Evolutionary conservation across 2,797 vertebrate species (phyloP).

Genomic region (Anas bernieri): DNA sequence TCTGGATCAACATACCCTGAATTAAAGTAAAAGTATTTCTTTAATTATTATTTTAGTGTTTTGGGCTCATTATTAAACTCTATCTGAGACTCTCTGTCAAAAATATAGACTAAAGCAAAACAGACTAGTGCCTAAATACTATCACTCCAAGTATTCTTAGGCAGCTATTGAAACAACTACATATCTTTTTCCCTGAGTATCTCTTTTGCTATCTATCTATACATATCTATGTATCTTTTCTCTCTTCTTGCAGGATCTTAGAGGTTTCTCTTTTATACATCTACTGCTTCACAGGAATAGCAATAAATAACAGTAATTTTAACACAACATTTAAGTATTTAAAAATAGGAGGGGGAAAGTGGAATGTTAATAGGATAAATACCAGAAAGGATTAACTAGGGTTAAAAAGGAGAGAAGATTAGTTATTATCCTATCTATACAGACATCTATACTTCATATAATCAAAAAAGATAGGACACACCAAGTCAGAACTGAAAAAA

Average conservation of each 20-base stretch:
- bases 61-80: background rate
- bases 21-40: background rate
- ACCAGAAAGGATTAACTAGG: constrained; percentile 60
- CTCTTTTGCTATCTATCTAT: no score
- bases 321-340: constrained; percentile 46
- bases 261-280: background rate
- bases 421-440: constrained; percentile 64
- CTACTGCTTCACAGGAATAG: constrained; percentile 1
- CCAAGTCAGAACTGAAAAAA: constrained; percentile 4
- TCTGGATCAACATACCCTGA: background rate
- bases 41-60: background rate
- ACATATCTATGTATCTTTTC: no score
- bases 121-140: background rate
- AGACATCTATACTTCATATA: constrained; percentile 45
- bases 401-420: constrained; percentile 61
- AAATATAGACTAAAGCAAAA: background rate
- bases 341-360: constrained; percentile 36
- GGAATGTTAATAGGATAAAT: constrained; percentile 61
- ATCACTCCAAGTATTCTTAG: constrained; percentile 15
- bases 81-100: background rate
- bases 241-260: background rate
- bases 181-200: background rate
- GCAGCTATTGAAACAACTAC: constrained; percentile 12
- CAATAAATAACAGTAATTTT: constrained; percentile 54
- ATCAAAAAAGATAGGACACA: constrained; percentile 35